Base-by-base conservation (phyloP, 2,797 vertebrate genomes). In the Hoplostethus atlanticus region DNA sequence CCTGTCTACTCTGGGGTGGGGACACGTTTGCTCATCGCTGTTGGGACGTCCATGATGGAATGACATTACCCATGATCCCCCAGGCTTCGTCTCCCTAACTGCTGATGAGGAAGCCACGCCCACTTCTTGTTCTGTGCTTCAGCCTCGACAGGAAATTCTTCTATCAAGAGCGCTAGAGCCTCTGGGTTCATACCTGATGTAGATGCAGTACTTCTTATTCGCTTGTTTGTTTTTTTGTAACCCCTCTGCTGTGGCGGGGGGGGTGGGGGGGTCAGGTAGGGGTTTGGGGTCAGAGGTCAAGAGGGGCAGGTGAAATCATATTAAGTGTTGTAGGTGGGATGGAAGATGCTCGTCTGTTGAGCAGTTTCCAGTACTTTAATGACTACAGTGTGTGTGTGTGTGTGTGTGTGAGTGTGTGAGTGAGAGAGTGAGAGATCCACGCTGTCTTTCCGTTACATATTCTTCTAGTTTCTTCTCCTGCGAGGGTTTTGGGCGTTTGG, bases 41-140 rank as follows among this genome's bases (percentile, higher is more conserved):
- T 48, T 44, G 62, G 12, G 28, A 38, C 54, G 46, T 51, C 76
- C 71, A 71, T 61, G 70, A 74, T 78, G 70, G 79, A 87, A 83
- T 79, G 86, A 90, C 90, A 85, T 87, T 86, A 87, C 89, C 92
- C 93, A 90, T 66, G 83, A 91, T 86, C 95, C 92, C 85, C 81
- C 84, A 64, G 44, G 31, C 5, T 3, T 55, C 28, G 3, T 30
- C 59, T 10, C 25, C 17, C 9, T 21, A 21, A 21, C 21, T 21
- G 21, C 16, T 31, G 21, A 16, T 16, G 7, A 11, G 8, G 47
- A 73, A 51, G 61, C 73, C 70, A 64, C 63, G 8, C 71, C 72
- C 55, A 34, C 71, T 56, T 25, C 31, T 68, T 21, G 25, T 64
- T 36, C 42, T 62, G 31, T 60, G 50, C 40, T 64, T 55, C 2